phyloP scores from a whole-genome alignment of 2,113 vertebrate genomes.

The Hipposideros armiger region DNA sequence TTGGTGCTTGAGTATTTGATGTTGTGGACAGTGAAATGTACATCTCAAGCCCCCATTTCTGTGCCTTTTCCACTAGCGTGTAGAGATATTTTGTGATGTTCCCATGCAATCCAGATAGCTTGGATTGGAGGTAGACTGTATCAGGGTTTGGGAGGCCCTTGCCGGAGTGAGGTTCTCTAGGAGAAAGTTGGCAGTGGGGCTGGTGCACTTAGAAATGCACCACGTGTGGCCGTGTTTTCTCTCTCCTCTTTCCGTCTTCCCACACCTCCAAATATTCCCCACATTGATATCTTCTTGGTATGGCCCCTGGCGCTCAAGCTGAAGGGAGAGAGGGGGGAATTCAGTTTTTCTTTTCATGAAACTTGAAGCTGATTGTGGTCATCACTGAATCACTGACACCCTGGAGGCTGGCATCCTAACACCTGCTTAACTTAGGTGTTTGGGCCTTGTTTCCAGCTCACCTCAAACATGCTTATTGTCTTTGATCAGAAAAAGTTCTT shows the following conservation, averaged over 20 bases:
- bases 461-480: not conserved
- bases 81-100: not conserved
- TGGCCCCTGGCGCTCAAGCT: not conserved
- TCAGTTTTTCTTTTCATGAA: not conserved
- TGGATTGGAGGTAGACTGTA: not conserved
- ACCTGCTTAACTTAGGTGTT: not conserved
- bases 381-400: not conserved
- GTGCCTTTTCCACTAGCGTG: not conserved
- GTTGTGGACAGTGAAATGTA: too few species aligned
- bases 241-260: not conserved
- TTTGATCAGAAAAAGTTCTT: not conserved
- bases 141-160: too few species aligned
- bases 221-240: accelerated
- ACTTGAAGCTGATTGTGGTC: not conserved
- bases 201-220: not conserved
- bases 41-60: not conserved
- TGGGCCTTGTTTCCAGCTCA: not conserved
- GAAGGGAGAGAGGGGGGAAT: too few species aligned
- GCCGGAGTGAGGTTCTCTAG: not conserved
- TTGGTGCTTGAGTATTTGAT: not conserved
- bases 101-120: not conserved
- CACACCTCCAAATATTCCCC: too few species aligned
- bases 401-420: accelerated
- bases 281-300: not conserved
- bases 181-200: not conserved